Conservation (phyloP, 2,797 vertebrate genomes). For the Rhinella marina region DNA sequence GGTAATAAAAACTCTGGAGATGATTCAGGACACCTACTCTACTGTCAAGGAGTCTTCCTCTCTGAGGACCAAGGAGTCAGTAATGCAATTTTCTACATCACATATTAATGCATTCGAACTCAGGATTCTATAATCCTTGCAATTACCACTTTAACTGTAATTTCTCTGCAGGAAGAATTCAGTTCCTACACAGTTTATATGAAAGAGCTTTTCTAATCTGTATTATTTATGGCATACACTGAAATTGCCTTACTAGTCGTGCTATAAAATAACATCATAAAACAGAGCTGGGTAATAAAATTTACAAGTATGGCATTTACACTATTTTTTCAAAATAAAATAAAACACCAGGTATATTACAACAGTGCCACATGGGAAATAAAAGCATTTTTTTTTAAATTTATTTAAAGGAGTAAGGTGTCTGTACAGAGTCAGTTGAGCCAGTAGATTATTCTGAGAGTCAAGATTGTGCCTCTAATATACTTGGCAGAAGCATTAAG, state of each 20-base stretch:
- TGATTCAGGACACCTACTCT: not conserved
- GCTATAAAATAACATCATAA: conserved; percentile 1
- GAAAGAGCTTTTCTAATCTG: not conserved
- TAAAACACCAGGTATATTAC: not conserved
- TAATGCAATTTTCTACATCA: not conserved
- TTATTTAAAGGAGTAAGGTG: not conserved
- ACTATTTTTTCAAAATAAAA: not conserved
- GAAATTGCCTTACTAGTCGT: not conserved
- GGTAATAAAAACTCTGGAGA: not conserved
- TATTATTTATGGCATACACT: not conserved
- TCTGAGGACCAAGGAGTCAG: not conserved
- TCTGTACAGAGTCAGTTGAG: not conserved
- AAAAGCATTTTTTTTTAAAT: not conserved
- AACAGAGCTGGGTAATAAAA: not conserved
- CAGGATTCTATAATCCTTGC: conserved; percentile 2
- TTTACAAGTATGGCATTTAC: not conserved
- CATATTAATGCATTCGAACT: conserved; percentile 15
- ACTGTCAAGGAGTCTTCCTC: not conserved
- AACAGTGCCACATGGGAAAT: not conserved
- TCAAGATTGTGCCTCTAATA: not conserved
- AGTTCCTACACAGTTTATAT: not conserved
- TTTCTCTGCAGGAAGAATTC: not conserved
- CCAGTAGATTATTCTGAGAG: not conserved
- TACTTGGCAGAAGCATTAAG: not conserved
- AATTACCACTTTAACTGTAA: conserved; percentile 18